Evolutionary conservation across 1,140 invertebrate species (phyloP).

Genomic region (Neodiprion virginianus): DNA sequence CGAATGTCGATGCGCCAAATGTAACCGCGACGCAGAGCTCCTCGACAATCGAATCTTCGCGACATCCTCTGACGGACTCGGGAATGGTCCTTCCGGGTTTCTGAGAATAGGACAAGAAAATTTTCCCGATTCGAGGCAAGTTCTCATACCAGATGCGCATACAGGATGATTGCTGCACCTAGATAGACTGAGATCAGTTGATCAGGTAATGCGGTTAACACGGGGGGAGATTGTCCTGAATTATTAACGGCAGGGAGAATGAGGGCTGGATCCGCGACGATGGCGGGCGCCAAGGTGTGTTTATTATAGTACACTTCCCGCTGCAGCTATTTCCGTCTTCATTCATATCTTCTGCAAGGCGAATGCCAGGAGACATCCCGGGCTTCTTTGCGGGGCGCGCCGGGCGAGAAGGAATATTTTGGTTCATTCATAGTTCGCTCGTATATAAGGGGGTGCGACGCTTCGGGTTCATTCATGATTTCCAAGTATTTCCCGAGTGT

Average conservation of each 20-base stretch:
- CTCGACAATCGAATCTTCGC: too few relatives aligned
- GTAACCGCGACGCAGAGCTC: too few relatives aligned
- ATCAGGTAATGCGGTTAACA: conserved; percentile 39
- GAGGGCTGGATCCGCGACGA: not conserved
- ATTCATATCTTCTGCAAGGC: conserved; percentile 41
- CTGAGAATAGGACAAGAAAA: not conserved
- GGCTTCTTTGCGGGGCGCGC: conserved; percentile 19
- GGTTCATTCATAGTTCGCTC: conserved; percentile 39
- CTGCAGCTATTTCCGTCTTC: conserved; percentile 44
- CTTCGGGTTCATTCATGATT: conserved; percentile 43
- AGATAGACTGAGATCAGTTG: conserved; percentile 27
- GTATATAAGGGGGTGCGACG: conserved; percentile 19
- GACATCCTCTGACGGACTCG: too few relatives aligned
- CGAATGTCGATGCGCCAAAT: too few relatives aligned
- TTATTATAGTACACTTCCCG: conserved; percentile 51
- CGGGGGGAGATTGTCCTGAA: conserved; percentile 35
- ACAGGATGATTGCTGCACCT: not conserved
- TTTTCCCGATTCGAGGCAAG: not conserved
- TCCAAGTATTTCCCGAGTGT: not conserved
- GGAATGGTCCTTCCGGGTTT: too few relatives aligned
- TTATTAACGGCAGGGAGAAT: conserved; percentile 37
- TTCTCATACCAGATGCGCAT: not conserved
- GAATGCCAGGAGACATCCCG: conserved; percentile 25
- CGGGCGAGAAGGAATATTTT: conserved; percentile 33
- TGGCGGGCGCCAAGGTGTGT: conserved; percentile 23